phyloP scores from a whole-genome alignment of 2,797 vertebrate species.

The Falco columbarius region DNA sequence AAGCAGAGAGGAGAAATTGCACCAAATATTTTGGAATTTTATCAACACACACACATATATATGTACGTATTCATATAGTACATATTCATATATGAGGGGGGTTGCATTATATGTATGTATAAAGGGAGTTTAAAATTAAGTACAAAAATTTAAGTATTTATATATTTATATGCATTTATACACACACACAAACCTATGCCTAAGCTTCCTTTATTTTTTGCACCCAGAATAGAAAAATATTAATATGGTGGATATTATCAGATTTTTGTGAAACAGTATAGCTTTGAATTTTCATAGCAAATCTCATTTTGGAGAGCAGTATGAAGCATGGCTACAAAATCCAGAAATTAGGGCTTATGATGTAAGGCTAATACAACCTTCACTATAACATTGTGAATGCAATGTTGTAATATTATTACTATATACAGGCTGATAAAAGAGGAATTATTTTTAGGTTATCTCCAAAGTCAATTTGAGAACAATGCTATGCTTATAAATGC shows the following conservation, averaged over 20 bases:
- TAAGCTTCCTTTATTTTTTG: background rate
- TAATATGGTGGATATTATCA: background rate
- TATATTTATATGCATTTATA: background rate
- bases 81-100: background rate
- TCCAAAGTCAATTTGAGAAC: slow-evolving; percentile 5
- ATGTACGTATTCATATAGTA: background rate
- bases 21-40: background rate
- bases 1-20: background rate
- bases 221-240: background rate
- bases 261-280: background rate
- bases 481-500: background rate
- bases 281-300: slow-evolving; percentile 1
- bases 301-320: background rate
- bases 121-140: background rate
- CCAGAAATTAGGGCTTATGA: background rate
- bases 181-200: background rate
- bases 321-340: slow-evolving; percentile 7
- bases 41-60: background rate
- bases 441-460: slow-evolving; percentile 19
- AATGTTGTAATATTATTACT: background rate
- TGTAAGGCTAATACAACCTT: background rate
- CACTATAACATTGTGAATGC: background rate
- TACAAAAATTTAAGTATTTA: background rate
- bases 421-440: background rate
- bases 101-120: background rate